Percentiles rank a stretch among this genome's conserved stretches.
These are phyloP conservation scores for Cataglyphis livida DNA, from an alignment of 2,888 invertebrate genomes.

Conservation along the genomic window DNA sequence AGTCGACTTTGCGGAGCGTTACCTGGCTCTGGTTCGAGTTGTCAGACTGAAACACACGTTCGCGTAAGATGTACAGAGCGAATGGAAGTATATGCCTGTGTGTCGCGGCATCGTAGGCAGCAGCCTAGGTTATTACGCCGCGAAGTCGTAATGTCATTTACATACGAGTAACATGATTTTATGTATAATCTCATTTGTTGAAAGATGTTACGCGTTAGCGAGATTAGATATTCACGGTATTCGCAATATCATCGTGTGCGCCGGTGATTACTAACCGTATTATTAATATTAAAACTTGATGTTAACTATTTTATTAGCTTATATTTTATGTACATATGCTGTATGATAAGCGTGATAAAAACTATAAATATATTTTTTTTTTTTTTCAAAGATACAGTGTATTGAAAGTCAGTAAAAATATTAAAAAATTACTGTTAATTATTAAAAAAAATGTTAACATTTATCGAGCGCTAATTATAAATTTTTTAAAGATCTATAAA, in stretches of 20 bases:
- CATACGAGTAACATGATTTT: constrained; percentile 39
- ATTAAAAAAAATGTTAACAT: not conserved
- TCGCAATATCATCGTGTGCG: not conserved
- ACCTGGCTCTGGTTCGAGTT: constrained; percentile 92
- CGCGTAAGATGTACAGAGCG: constrained; percentile 44
- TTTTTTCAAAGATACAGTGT: no score
- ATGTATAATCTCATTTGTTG: constrained; percentile 38
- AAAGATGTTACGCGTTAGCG: constrained; percentile 15
- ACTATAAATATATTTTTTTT: no score
- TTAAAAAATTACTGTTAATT: not conserved
- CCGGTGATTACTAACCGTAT: constrained; percentile 15
- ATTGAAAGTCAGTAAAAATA: no score
- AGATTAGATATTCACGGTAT: constrained; percentile 17
- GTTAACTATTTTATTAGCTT: not conserved
- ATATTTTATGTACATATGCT: not conserved
- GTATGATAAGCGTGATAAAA: no score
- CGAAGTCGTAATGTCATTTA: constrained; percentile 43
- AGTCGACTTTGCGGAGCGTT: constrained; percentile 90
- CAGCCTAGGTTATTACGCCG: constrained; percentile 49
- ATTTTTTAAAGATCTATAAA: not conserved
- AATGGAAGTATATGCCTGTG: constrained; percentile 52
- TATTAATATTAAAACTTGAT: not conserved
- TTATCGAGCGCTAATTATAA: not conserved
- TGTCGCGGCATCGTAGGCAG: constrained; percentile 45
- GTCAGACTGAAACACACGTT: constrained; percentile 87